A percentile compares a stretch with the other conserved stretches of the same genome.
These are phyloP conservation scores for Acrossocheilus fasciatus DNA, from an alignment of 2,797 vertebrate species.

Conservation along the genomic window DNA sequence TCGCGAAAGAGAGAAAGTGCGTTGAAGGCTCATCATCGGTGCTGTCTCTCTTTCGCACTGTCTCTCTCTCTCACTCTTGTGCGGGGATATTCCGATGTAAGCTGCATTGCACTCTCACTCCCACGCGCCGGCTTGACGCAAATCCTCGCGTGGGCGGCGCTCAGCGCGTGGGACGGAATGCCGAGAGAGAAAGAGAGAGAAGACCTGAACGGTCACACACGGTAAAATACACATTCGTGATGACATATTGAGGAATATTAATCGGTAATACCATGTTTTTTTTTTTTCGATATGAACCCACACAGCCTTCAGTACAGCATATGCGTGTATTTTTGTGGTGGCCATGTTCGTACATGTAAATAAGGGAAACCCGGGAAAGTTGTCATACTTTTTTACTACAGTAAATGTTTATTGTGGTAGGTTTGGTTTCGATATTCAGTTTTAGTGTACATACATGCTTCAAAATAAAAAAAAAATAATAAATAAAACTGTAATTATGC, in stretches of 20 bases:
- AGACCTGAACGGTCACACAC: constrained; percentile 5
- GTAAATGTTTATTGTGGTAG: neutral
- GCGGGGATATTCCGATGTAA: constrained; percentile 85
- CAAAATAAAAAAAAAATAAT: neutral
- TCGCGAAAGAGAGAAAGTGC: constrained; percentile 40
- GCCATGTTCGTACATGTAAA: constrained; percentile 15
- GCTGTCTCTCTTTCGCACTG: constrained; percentile 15
- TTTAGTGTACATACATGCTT: neutral
- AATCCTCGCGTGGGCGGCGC: constrained; percentile 84
- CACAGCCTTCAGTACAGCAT: neutral
- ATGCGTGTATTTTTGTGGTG: neutral
- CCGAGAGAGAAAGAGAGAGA: constrained; percentile 68
- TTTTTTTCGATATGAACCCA: neutral
- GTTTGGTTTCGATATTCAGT: neutral
- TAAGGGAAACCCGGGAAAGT: constrained; percentile 7
- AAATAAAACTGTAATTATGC: neutral
- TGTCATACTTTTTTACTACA: neutral
- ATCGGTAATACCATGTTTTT: neutral
- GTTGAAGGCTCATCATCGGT: constrained; percentile 31
- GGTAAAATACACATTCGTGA: constrained; percentile 16
- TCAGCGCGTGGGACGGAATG: constrained; percentile 81
- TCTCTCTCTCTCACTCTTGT: constrained; percentile 68
- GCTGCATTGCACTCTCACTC: constrained; percentile 77
- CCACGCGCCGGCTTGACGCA: constrained; percentile 90
- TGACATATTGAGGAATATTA: constrained; percentile 43